phyloP scores from a whole-genome alignment of 2,888 invertebrate genomes.

The Globia sparganii region DNA sequence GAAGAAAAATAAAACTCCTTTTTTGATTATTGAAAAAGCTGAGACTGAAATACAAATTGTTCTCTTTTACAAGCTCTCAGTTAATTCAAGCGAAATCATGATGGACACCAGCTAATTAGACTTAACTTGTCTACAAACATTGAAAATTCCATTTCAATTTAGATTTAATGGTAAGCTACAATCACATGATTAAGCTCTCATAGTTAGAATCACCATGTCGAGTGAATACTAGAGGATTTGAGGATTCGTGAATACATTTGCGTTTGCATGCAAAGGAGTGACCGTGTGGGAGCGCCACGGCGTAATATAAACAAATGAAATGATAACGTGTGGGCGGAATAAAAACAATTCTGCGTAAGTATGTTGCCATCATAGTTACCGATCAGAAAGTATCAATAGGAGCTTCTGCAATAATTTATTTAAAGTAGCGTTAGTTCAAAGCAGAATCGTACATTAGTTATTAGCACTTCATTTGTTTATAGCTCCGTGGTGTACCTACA shows the following conservation, averaged over 20 bases:
- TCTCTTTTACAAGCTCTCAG: background rate
- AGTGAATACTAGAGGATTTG: slow-evolving; percentile 5
- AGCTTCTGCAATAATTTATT: background rate
- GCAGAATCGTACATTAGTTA: background rate
- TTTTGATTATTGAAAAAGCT: background rate
- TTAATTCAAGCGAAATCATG: background rate
- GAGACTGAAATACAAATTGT: background rate
- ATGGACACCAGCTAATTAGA: background rate
- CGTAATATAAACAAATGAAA: background rate
- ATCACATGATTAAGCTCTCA: slow-evolving; percentile 10
- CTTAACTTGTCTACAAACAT: background rate
- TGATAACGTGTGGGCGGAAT: background rate
- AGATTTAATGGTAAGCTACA: slow-evolving; percentile 9
- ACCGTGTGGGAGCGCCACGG: background rate
- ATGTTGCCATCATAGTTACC: background rate
- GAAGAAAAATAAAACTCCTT: background rate
- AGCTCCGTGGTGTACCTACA: background rate
- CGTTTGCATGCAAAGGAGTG: background rate
- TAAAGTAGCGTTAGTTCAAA: background rate
- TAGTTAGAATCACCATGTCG: background rate
- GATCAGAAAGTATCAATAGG: background rate
- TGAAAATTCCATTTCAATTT: slow-evolving; percentile 10
- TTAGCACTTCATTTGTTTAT: background rate
- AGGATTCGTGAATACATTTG: slow-evolving; percentile 13
- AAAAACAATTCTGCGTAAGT: background rate